Evolutionary conservation across 2,113 vertebrate genomes (phyloP).

Genomic region (Actinemys pallida): DNA sequence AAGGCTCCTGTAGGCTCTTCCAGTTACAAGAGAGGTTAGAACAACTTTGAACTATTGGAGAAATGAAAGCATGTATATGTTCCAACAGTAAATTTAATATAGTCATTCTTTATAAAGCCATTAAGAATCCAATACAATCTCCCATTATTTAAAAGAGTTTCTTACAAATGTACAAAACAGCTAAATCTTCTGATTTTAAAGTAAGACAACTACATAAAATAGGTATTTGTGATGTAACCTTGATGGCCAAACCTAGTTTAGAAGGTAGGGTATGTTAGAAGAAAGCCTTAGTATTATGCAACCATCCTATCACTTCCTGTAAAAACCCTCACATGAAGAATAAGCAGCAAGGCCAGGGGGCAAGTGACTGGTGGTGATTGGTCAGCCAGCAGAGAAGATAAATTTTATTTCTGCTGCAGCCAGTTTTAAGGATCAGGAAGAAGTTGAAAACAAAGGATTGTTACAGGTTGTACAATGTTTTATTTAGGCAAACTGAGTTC

Average conservation of each 20-base stretch:
- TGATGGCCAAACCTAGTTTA: rapidly evolving
- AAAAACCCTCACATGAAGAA: rapidly evolving
- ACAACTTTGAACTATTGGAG: too few species aligned
- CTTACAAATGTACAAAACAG: neutral
- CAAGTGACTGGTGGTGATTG: neutral
- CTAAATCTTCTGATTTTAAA: neutral
- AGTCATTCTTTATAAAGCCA: neutral
- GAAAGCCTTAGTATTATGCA: neutral
- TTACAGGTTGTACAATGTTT: constrained; percentile 29
- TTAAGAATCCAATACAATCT: neutral
- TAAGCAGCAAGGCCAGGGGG: neutral
- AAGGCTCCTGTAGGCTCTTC: neutral
- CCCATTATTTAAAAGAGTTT: neutral
- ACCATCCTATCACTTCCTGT: rapidly evolving
- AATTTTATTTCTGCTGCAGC: neutral
- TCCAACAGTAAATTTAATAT: neutral
- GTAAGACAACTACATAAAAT: neutral
- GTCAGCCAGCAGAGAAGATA: neutral
- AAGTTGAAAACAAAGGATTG: constrained; percentile 41
- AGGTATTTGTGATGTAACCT: neutral
- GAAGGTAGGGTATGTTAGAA: neutral
- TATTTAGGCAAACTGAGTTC: constrained; percentile 19
- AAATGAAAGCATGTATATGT: neutral
- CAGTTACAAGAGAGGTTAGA: too few species aligned
- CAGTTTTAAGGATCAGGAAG: constrained; percentile 12